phyloP scores from a whole-genome alignment of 2,888 invertebrate species.

The Tupiocoris notatus region DNA sequence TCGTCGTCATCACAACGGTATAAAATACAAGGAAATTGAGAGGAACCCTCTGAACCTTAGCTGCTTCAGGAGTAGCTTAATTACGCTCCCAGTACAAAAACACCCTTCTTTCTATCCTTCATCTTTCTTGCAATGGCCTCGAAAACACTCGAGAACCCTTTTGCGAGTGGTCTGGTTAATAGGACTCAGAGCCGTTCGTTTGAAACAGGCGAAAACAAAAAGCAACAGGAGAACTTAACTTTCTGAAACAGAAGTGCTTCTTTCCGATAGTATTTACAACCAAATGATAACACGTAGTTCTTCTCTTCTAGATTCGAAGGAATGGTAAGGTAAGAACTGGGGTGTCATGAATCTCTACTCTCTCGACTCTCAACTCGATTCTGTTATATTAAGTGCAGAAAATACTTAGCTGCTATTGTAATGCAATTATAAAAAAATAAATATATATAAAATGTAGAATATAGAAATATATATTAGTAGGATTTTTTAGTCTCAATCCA shows the following conservation, averaged over 20 bases:
- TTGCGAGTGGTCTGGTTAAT: neutral
- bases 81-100: neutral
- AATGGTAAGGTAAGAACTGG: too few relatives aligned
- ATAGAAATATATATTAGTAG: too few relatives aligned
- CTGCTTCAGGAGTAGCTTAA: neutral
- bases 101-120: neutral
- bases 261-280: too few relatives aligned
- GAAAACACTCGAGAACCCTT: neutral
- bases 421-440: too few relatives aligned
- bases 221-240: neutral
- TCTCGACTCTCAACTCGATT: too few relatives aligned
- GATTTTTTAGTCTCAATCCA: too few relatives aligned
- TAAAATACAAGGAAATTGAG: neutral
- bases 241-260: neutral
- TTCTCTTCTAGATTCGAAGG: too few relatives aligned
- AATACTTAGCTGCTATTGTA: too few relatives aligned
- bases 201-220: neutral
- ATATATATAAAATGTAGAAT: too few relatives aligned
- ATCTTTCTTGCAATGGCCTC: neutral
- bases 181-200: neutral
- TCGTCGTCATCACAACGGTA: neutral
- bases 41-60: neutral
- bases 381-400: too few relatives aligned
- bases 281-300: too few relatives aligned
- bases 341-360: too few relatives aligned